Conservation (phyloP, 53 echinoderm and acorn worm species). For the Paelopatides confundens region DNA sequence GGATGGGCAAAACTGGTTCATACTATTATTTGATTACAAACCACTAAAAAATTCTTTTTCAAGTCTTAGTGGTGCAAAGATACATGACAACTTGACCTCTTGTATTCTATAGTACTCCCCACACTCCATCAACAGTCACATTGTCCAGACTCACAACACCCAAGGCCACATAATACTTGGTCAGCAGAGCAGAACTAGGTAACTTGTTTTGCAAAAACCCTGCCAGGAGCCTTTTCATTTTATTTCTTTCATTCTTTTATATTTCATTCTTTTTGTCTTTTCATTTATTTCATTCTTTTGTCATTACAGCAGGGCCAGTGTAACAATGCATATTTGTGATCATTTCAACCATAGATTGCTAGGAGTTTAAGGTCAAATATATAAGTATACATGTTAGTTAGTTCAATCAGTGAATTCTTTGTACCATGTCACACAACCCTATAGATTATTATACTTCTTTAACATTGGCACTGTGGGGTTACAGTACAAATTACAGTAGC, state of each 20-base stretch:
- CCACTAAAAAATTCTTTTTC: background rate
- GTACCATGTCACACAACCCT: no score
- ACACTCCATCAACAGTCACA: background rate
- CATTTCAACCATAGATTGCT: background rate
- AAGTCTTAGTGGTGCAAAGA: slow-evolving; percentile 25
- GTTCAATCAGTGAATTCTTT: background rate
- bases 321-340: slow-evolving; percentile 11
- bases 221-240: background rate
- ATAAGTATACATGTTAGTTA: no score
- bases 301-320: background rate
- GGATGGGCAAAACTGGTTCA: background rate
- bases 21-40: background rate
- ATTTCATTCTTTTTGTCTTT: background rate
- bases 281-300: background rate
- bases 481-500: no score
- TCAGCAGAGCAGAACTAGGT: background rate
- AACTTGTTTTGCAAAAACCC: background rate
- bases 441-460: no score
- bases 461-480: no score
- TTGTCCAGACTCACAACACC: background rate
- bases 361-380: background rate
- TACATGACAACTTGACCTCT: slow-evolving; percentile 33
- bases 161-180: slow-evolving; percentile 38
- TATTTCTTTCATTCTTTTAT: background rate
- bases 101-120: slow-evolving; percentile 7